Evolutionary conservation across 2,797 vertebrate genomes (phyloP), one percentile per base, ranked within the genome.

Genomic region (Oophaga sylvatica): DNA sequence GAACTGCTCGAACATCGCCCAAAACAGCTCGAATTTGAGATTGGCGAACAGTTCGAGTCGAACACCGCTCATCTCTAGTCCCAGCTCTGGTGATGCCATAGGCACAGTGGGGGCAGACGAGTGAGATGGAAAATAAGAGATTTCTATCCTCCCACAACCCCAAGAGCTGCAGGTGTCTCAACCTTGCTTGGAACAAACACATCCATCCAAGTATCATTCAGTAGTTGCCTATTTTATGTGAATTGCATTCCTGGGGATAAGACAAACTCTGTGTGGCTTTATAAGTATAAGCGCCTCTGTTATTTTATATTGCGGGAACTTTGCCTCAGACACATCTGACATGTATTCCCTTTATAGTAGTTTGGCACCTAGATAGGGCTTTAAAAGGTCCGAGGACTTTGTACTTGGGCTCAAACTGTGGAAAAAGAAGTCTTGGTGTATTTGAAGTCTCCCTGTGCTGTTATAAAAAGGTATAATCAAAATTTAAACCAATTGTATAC

Each of bases 181-280:
- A 48, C 45, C 13, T 53, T 56, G 57, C 77, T 60, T 20, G 29
- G 48, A 48, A 22, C 56, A 62, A 57, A 80, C 53, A 57, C 1
- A 22, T 70, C 29, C 77, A 57, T 80, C 53, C n/a, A 26, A 71
- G n/a, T 73, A 20, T 48, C 15, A 41, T 57, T 41, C 11, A 29
- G 41, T 62, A 75, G 26, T 75, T 62, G 82, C 22, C 68, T 62
- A 26, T 76, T 76, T 75, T 84, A 84, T 84, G 9, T 63, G 68
- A 60, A 84, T 75, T 45, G 70, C 56, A n/a, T 76, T 87, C 56
- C 62, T 62, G 35, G 62, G 75, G 81, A 84, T 87, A 84, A 70
- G 53, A 79, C 29, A n/a, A 53, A 68, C 77, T 84, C 75, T 41
- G 31, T 59, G 63, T 6, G 63, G 41, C 31, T 79, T 78, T 71